Base-by-base conservation (phyloP, 2,797 vertebrate species). In the Melanotaenia nigrans region DNA sequence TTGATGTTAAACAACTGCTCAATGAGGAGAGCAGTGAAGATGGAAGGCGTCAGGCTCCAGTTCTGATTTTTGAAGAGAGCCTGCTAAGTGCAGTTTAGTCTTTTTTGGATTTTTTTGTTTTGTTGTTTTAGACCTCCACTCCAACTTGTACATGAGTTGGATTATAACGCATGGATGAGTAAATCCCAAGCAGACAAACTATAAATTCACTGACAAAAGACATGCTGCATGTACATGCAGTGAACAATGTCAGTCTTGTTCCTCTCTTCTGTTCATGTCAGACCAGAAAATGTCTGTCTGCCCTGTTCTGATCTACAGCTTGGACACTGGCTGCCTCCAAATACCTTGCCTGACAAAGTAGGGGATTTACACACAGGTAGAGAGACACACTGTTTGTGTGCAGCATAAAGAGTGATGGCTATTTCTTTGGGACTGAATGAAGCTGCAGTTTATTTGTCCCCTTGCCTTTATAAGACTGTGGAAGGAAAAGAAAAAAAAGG, bases 291-390 rank as follows among this genome's bases (percentile, higher is more conserved):
- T 45, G 57, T 81, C 75, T 72, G 70, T 68, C 56, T 61, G 64
- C 61, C n/a, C 33, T 32, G 68, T 62, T 84, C 75, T 71, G 78
- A 71, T 75, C 75, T 77, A 67, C 65, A 69, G 85, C 68, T 61
- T 63, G 75, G 84, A 79, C 71, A 55, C 78, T 53, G 63, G 59
- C 70, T 68, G 71, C 71, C 72, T 79, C 55, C 66, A 73, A 73
- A 87, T 60, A 71, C 70, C 57, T 63, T 40, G 54, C 79, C 73
- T 28, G 30, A 77, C 68, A 85, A 58, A 69, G 64, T 65, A 53
- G 10, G 60, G 74, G 82, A 76, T 84, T 88, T 68, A 83, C 75
- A 74, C 76, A 55, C 63, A 81, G 82, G 77, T 78, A 65, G 74
- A 74, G 74, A 62, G 47, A 60, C 63, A 61, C 22, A 38, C 25